Base-by-base conservation (phyloP, 1,140 invertebrate genomes). In the Elysia chlorotica region DNA sequence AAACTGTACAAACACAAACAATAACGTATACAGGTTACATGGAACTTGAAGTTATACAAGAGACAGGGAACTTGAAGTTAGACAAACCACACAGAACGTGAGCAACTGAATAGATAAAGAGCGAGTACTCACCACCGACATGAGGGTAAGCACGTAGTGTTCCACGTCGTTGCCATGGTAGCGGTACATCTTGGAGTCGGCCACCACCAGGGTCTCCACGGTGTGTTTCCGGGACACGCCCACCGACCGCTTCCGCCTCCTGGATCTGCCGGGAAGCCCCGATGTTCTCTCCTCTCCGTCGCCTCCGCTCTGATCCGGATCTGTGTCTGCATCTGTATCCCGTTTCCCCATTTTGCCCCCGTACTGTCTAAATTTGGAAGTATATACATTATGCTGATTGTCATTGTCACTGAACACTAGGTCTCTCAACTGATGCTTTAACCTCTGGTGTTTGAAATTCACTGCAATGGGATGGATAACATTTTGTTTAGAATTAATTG, bases 91-190 rank as follows among this genome's bases (percentile, higher is more conserved):
- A n/a, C n/a, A n/a, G n/a, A n/a, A n/a, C n/a, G n/a, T n/a, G n/a
- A n/a, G n/a, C n/a, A n/a, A n/a, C n/a, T n/a, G n/a, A n/a, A n/a
- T n/a, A n/a, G n/a, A n/a, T n/a, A n/a, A n/a, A n/a, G n/a, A n/a
- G n/a, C n/a, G 2, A 31, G 28, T 77, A 87, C 85, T 89, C 88
- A 93, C 95, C 92, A 96, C 95, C 82, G 96, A 95, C 94, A 96
- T 95, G 56, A 96, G 93, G 31, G 94, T 96, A 54, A 96, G 89
- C 19, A 96, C 90, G 86, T 96, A 96, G 19, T 92, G 93, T 82
- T 94, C 91, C 33, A 84, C 67, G 71, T 84, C 78, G 30, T 75
- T 73, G 48, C 80, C 80, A 78, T 86, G 85, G 73, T 85, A 85
- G 38, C 94, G 89, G 77, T 93, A 92, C 94, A 96, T 96, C 73